Evolutionary conservation across 2,113 vertebrate species (phyloP).

Genomic region (Sinocyclocheilus grahami): DNA sequence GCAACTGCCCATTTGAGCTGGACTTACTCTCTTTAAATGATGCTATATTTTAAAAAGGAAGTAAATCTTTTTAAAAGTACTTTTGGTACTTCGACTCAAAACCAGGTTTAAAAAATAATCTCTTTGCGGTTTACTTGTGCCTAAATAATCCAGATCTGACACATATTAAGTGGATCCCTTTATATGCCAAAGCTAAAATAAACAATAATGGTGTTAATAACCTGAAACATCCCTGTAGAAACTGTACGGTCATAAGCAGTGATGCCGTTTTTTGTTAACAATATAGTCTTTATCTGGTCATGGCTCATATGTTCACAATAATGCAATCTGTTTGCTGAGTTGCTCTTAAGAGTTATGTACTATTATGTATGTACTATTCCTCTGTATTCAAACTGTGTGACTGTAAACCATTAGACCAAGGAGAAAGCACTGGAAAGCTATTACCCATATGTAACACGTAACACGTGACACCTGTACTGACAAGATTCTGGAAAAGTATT

Average conservation of each 20-base stretch:
- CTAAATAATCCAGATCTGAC: not conserved
- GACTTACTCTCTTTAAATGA: conserved; percentile 23
- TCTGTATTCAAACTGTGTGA: not conserved
- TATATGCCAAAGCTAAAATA: not conserved
- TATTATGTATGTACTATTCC: not conserved
- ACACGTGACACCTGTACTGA: not conserved
- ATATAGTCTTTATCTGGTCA: not conserved
- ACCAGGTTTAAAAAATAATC: not conserved
- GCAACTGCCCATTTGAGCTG: not conserved
- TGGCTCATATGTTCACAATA: not conserved
- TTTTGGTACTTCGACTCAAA: not conserved
- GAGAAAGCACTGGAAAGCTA: not conserved
- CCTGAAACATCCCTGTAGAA: not conserved
- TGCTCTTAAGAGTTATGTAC: not conserved
- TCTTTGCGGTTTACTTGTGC: not conserved
- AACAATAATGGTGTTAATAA: not conserved
- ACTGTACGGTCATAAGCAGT: not conserved
- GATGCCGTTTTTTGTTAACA: not conserved
- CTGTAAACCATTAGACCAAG: not conserved
- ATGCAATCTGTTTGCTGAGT: not conserved
- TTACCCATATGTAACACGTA: not conserved
- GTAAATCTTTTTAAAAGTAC: not conserved
- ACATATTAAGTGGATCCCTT: not conserved
- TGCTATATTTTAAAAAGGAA: conserved; percentile 19
- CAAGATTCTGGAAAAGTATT: conserved; percentile 11